phyloP scores from a whole-genome alignment of 1,140 invertebrate genomes.

The Cardiocondyla obscurior region DNA sequence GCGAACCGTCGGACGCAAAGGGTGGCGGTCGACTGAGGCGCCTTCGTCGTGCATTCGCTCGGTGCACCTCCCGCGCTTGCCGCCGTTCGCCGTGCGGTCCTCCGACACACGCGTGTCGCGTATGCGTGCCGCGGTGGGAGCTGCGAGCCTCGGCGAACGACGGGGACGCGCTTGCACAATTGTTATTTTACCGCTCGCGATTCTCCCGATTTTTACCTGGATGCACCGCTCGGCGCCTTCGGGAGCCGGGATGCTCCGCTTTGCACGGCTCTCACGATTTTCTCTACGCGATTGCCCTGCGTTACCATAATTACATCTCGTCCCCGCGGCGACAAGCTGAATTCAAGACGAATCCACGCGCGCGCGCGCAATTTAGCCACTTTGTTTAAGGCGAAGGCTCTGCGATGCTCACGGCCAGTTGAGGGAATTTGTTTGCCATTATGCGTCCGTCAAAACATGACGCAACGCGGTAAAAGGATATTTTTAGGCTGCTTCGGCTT shows the following conservation, averaged over 20 bases:
- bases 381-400: neutral
- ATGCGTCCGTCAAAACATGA: neutral
- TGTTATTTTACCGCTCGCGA: neutral
- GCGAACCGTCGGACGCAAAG: conserved; percentile 54
- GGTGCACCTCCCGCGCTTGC: conserved; percentile 52
- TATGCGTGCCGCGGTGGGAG: neutral
- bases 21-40: conserved; percentile 67
- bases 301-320: neutral
- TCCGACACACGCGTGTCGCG: neutral
- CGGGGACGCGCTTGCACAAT: neutral
- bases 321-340: neutral
- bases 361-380: neutral
- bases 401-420: neutral
- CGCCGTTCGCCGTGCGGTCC: neutral
- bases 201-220: neutral
- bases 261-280: neutral
- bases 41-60: conserved; percentile 34
- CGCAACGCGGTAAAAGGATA: neutral
- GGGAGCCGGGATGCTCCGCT: too few relatives aligned
- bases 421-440: neutral
- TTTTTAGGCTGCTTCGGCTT: neutral
- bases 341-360: neutral
- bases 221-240: neutral
- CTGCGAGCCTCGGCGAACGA: neutral
- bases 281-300: neutral